Conservation (phyloP, 2,888 invertebrate species). For the Apeira syringaria region DNA sequence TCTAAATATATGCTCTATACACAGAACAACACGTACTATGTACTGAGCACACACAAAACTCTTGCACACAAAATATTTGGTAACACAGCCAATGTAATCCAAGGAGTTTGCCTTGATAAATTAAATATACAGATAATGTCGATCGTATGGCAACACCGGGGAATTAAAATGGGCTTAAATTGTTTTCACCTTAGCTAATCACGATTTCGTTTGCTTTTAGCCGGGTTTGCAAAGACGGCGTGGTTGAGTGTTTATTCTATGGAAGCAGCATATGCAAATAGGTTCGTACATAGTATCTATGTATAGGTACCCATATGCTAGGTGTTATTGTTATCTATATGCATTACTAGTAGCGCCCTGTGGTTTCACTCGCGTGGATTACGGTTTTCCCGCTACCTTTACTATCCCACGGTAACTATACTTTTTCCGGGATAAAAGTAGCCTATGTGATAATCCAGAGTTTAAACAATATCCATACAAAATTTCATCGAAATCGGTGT, state of each 20-base stretch:
- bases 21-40: constrained; percentile 65
- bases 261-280: constrained; percentile 16
- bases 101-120: constrained; percentile 75
- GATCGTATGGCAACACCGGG: constrained; percentile 37
- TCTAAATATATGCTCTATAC: constrained; percentile 72
- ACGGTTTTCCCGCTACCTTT: too few species aligned
- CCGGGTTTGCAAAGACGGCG: constrained; percentile 3
- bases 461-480: too few species aligned
- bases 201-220: constrained; percentile 18
- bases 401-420: too few species aligned
- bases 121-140: constrained; percentile 61
- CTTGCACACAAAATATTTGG: constrained; percentile 80
- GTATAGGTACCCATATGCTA: too few species aligned
- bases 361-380: too few species aligned
- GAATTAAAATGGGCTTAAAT: constrained; percentile 29
- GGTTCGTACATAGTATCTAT: too few species aligned
- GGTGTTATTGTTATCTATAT: too few species aligned
- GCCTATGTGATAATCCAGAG: too few species aligned
- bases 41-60: constrained; percentile 59
- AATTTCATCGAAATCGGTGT: too few species aligned
- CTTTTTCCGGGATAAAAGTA: too few species aligned
- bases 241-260: constrained; percentile 3
- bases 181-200: constrained; percentile 26
- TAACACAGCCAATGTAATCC: constrained; percentile 72
- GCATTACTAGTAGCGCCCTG: too few species aligned